Evolutionary conservation across 2,888 invertebrate species (phyloP), one percentile per base, ranked within the genome.

Genomic region (Drosophila greeni): DNA sequence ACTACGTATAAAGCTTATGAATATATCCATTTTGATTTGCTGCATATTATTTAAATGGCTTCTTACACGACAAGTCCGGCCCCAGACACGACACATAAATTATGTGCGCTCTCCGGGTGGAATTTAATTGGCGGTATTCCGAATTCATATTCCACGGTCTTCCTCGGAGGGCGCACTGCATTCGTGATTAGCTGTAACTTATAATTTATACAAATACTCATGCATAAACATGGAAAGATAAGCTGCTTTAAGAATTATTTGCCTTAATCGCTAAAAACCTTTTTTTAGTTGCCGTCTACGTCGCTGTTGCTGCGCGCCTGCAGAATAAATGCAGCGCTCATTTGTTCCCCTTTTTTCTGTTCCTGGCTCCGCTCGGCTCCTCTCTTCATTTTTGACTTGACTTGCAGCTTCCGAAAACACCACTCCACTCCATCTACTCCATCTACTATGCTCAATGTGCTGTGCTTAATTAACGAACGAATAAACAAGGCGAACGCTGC

Each of bases 381-480:
- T 45, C 59, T 45, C 56, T 34, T 59, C 51, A 49, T 76, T 80
- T 82, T 74, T 71, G 79, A 70, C 66, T 79, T 81, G 79, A 71
- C 66, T 79, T 81, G 79, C 77, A 81, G 77, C 79, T 76, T 77
- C 52, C 66, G 67, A 70, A 53, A 67, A 75, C 69, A 75, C 37
- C 47, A 47, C 49, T 56, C 49, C 37, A 56, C 48, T 37, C 26
- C 26, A 36, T 70, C 68, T 61, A 55, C 45, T 36, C 34, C 24
- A 34, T 70, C 69, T 62, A 51, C 55, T 56, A 56, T 60, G 59
- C 75, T 60, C 71, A 65, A 67, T 64, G 78, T 81, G 81, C 81
- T 79, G 78, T 75, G 79, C 78, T 79, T 81, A 78, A 81, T 81
- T 78, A 81, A 73, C 56, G 64, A 76, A 72, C 69, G 61, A 31